Conservation (phyloP, 2,797 vertebrate genomes). For the Siniperca scherzeri region DNA sequence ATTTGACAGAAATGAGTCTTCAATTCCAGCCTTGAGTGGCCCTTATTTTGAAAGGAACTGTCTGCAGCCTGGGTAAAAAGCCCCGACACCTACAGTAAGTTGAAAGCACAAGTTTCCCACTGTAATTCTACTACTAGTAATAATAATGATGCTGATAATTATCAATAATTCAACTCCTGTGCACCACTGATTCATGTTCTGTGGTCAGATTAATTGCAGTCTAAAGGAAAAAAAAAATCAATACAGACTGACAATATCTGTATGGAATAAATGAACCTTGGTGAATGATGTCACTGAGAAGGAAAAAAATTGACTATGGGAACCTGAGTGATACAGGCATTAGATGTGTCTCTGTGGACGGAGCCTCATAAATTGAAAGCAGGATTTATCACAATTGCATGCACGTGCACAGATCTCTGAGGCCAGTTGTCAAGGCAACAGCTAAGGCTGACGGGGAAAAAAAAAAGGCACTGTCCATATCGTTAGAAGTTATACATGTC, state of each 20-base stretch:
- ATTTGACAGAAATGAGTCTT: constrained; percentile 37
- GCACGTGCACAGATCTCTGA: constrained; percentile 62
- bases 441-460: constrained; percentile 36
- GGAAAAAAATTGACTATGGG: constrained; percentile 3
- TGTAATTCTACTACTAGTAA: background rate
- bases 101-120: background rate
- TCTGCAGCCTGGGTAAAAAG: constrained; percentile 11
- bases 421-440: constrained; percentile 81
- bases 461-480: background rate
- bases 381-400: constrained; percentile 59
- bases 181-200: background rate
- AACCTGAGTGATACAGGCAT: constrained; percentile 25
- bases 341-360: constrained; percentile 39
- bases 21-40: constrained; percentile 22
- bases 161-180: constrained; percentile 26
- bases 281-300: constrained; percentile 37
- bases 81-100: background rate
- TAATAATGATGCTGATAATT: background rate
- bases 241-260: background rate
- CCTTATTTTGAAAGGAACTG: constrained; percentile 33
- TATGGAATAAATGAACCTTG: constrained; percentile 4
- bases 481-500: constrained; percentile 14
- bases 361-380: constrained; percentile 36
- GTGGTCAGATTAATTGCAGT: background rate
- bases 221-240: background rate